Evolutionary conservation across 2,888 invertebrate genomes (phyloP), one percentile per base, ranked within the genome.

Genomic region (Tenthredo scrophulariae): DNA sequence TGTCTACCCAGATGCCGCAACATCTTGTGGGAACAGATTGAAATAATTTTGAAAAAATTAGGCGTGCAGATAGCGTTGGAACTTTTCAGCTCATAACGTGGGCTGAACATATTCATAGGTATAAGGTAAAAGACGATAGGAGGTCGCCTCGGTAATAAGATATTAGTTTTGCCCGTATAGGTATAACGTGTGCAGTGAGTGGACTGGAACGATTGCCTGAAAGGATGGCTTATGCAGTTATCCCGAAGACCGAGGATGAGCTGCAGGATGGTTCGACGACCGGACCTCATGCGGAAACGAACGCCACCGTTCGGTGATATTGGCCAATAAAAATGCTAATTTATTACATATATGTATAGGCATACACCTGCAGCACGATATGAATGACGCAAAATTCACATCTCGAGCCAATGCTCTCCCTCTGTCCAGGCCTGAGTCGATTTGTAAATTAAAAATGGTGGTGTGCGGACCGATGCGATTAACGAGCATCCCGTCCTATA

Each of bases 281-380:
- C 33, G 67, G 33, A 67, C 67, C 15, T 1, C 0, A 6, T 5
- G 33, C 33, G 29, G 65, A 67, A 33, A 67, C 67, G 67, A 33
- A 67, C 67, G 33, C 33, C 33, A 18, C 1, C 67, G 15, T 67
- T 54, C 54, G 77, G 50, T 54, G 77, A 77, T 77, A 77, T 40
- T 26, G 40, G 80, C 62, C 80, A 80, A 80, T 80, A 80, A 80
- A 80, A 80, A 80, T 80, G 80, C 80, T 80, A 80, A 80, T 80
- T 26, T 26, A 13, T 33, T 58, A n/a, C 43, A 22, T 62, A 18
- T 15, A 26, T 3, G 29, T 62, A 18, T 15, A 26, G 10, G 29
- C 15, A 67, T 26, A 29, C 29, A 22, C 29, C 50, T 22, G 67
- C 33, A 67, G 67, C 33, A 67, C 29, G 5, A 67, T 33, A 33